A percentile compares a stretch with the other conserved stretches of the same genome.
Evolutionary conservation across 2,888 invertebrate species (phyloP).

Genomic region (Lamellibrachia columna): DNA sequence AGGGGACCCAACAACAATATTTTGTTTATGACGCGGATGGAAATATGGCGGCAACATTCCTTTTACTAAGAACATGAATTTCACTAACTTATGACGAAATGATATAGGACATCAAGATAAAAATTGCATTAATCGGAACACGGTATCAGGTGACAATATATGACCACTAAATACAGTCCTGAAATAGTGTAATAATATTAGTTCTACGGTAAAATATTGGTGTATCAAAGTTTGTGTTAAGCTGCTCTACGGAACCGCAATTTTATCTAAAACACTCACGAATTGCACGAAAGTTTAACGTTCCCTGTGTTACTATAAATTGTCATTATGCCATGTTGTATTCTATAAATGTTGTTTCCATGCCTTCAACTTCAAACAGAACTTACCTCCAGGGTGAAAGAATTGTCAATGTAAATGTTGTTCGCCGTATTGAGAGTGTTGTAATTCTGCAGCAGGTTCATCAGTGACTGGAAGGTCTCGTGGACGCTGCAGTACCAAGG

Average conservation of each 20-base stretch:
- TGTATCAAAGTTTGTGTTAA: not conserved
- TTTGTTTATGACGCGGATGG: not conserved
- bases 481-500: not conserved
- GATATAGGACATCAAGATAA: not conserved
- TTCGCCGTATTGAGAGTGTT: not conserved
- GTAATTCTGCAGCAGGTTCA: not conserved
- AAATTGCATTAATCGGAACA: not conserved
- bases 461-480: not conserved
- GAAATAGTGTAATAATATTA: not conserved
- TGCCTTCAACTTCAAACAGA: not conserved
- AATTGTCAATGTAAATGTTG: not conserved
- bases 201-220: not conserved
- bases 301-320: not conserved
- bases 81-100: not conserved
- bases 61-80: not conserved
- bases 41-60: not conserved
- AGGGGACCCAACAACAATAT: not conserved
- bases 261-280: not conserved
- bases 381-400: not conserved
- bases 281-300: not conserved
- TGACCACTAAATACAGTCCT: not conserved
- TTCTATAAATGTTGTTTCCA: not conserved
- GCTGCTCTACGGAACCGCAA: not conserved
- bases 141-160: not conserved
- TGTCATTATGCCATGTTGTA: not conserved